Evolutionary conservation across 2,113 vertebrate species (phyloP).

Genomic region (Siniperca knerii): DNA sequence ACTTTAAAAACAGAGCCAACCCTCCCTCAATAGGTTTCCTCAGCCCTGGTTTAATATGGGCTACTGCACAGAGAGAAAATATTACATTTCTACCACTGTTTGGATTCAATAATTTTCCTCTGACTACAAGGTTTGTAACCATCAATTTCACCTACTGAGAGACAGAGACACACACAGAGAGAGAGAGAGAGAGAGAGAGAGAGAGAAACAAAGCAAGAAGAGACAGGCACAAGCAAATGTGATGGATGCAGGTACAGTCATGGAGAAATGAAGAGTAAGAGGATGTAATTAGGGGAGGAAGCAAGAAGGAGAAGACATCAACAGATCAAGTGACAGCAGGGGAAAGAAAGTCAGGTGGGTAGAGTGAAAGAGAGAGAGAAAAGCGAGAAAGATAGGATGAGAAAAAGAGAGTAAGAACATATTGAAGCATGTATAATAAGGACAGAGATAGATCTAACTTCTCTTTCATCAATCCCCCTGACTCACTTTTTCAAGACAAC

Average conservation of each 20-base stretch:
- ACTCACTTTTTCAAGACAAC: conserved; percentile 37
- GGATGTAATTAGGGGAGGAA: conserved; percentile 40
- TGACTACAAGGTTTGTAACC: conserved; percentile 61
- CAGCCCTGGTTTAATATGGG: conserved; percentile 35
- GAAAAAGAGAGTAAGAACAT: not conserved
- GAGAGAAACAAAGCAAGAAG: not conserved
- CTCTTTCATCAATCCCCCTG: conserved; percentile 37
- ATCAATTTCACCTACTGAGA: conserved; percentile 69
- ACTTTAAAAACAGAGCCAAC: conserved; percentile 24
- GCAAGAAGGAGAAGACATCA: conserved; percentile 36
- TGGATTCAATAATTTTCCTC: conserved; percentile 74
- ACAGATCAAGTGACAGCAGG: conserved; percentile 16
- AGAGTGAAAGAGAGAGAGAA: not conserved
- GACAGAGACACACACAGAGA: not conserved
- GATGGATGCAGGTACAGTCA: conserved; percentile 37
- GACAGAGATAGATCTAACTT: conserved; percentile 15
- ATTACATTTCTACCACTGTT: conserved; percentile 69
- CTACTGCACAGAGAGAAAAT: conserved; percentile 69
- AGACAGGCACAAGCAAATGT: conserved; percentile 31
- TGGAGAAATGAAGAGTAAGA: conserved; percentile 49
- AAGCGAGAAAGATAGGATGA: not conserved
- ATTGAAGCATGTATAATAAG: conserved; percentile 19
- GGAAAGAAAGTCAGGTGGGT: not conserved
- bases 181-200: conserved; percentile 8
- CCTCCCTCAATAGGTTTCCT: conserved; percentile 32